phyloP scores from a whole-genome alignment of 1,140 invertebrate genomes.

The Drosophila baimaii region DNA sequence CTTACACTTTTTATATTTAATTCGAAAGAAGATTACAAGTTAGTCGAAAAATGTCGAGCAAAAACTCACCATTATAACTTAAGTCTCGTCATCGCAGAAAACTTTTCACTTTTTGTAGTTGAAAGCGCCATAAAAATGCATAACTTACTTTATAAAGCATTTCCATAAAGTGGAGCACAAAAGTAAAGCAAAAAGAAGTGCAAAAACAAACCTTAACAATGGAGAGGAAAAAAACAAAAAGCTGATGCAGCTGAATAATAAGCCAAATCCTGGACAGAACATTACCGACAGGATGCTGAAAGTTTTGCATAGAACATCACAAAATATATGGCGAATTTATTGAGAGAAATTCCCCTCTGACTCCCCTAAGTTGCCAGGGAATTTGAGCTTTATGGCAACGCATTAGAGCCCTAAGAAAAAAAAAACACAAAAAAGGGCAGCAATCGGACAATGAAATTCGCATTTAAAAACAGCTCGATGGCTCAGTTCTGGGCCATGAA shows the following conservation, averaged over 20 bases:
- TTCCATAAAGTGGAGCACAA: not conserved
- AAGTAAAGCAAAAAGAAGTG: not conserved
- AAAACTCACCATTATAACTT: not conserved
- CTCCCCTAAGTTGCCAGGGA: constrained; percentile 1
- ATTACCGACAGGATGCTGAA: constrained; percentile 46
- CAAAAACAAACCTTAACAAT: constrained; percentile 25
- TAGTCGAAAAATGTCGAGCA: not conserved
- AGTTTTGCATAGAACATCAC: constrained; percentile 49
- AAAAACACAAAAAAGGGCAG: constrained; percentile 11
- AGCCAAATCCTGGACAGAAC: constrained; percentile 35
- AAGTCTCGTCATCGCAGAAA: not conserved
- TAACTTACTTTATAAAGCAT: constrained; percentile 18
- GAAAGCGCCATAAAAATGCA: constrained; percentile 31
- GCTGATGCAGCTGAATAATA: constrained; percentile 60
- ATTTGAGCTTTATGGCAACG: constrained; percentile 38
- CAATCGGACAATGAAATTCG: constrained; percentile 44
- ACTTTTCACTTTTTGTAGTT: constrained; percentile 3
- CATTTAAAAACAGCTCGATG: constrained; percentile 21
- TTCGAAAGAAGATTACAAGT: no score
- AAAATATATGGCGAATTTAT: constrained; percentile 44
- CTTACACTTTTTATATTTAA: not conserved
- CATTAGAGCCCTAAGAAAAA: constrained; percentile 7
- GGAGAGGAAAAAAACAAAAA: constrained; percentile 25
- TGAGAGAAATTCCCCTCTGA: constrained; percentile 14
- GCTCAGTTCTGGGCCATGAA: constrained; percentile 21